Evolutionary conservation across 2,888 invertebrate species (phyloP), one percentile per base, ranked within the genome.

Genomic region (Xylota segnis): DNA sequence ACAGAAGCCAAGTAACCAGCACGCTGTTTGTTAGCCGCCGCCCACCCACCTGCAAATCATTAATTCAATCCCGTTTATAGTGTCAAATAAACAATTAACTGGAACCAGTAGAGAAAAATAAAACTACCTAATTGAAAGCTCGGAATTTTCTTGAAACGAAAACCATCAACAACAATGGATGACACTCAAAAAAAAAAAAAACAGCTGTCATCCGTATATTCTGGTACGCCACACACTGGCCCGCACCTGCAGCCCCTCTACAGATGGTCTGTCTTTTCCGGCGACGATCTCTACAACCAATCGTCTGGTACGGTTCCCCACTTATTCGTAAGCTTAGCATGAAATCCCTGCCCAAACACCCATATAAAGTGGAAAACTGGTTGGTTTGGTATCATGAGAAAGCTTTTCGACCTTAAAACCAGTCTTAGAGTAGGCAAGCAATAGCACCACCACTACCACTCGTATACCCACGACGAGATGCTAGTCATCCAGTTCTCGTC

Each of bases 91-190:
- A 50, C 50, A 79, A 79, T 79, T 65, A 79, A 75, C n/a, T 50
- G 56, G 9, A 75, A 63, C 45, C 52, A 37, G 34, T 43, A 37
- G 27, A 9, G 32, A 56, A 74, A 16, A 16, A 61, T 27, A 66
- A 52, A 47, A 54, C 72, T 59, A 12, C 18, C 58, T 47, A 68
- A 16, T 43, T 70, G 29, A 84, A 79, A 79, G 84, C 84, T 76
- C 37, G 40, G 52, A 71, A 43, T 75, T 75, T 79, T 66, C 59
- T 23, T 58, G 10, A 68, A 56, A 23, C 37, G 14, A n/a, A 23
- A 29, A 63, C 43, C 68, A 70, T 65, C 79, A 58, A 84, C 74
- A 79, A 75, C 58, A 84, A 79, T 84, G 84, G 84, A 84, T 79
- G 84, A 79, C 79, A 76, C 75, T 76, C 43, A 61, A 61, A 27